Conservation (phyloP, 92 coral and sea anemone species). For the Bergia sp. region DNA sequence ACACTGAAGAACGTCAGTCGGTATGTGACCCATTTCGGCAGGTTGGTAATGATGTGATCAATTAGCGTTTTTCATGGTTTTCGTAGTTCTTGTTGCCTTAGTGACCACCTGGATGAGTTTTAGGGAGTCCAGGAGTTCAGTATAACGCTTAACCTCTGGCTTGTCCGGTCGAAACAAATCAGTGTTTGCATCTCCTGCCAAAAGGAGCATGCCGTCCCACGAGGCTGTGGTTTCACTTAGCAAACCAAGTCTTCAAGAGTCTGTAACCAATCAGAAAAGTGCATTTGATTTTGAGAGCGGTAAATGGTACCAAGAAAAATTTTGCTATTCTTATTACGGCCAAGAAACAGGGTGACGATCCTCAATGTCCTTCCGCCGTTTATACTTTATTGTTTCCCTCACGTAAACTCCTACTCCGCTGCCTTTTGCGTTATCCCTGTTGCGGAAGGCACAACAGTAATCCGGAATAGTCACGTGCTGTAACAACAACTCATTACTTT, state of each 20-base stretch:
- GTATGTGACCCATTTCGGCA: neutral
- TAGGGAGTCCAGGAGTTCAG: constrained; percentile 45
- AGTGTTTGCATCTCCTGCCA: constrained; percentile 40
- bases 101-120: constrained; percentile 51
- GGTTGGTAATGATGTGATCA: constrained; percentile 46
- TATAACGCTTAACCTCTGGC: constrained; percentile 37
- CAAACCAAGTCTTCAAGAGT: neutral
- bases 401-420: constrained; percentile 38
- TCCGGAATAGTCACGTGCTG: constrained; percentile 41
- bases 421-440: constrained; percentile 16
- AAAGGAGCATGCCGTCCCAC: neutral
- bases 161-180: constrained; percentile 45
- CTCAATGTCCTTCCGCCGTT: constrained; percentile 34
- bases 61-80: constrained; percentile 34
- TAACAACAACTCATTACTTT: constrained; percentile 9
- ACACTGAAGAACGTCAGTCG: neutral
- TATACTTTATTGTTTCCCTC: constrained; percentile 35
- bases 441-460: neutral
- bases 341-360: constrained; percentile 28
- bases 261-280: constrained; percentile 15
- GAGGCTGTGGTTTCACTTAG: constrained; percentile 7
- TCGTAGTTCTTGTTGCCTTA: constrained; percentile 37
- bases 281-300: constrained; percentile 31
- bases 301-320: constrained; percentile 19
- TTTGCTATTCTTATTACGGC: constrained; percentile 36